Evolutionary conservation across 2,888 invertebrate species (phyloP).

Genomic region (Eupithecia dodoneata): DNA sequence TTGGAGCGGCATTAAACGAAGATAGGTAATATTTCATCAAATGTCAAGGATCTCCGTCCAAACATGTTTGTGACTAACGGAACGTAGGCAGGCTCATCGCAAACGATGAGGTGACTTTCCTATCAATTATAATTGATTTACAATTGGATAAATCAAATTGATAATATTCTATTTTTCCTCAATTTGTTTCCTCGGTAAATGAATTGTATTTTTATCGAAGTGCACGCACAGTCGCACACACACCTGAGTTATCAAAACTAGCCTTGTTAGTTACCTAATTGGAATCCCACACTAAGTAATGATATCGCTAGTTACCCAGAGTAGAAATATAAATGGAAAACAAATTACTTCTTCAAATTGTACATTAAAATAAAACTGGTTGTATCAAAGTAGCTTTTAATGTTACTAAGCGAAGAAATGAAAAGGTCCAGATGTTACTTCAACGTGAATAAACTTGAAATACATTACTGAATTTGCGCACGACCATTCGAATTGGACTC

Average conservation of each 20-base stretch:
- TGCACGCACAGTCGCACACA: conserved; percentile 11
- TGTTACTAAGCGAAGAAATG: conserved; percentile 36
- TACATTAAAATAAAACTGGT: conserved; percentile 35
- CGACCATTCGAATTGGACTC: conserved; percentile 52
- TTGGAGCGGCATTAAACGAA: conserved; percentile 37
- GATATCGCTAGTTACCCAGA: conserved; percentile 16
- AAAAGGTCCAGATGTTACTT: conserved; percentile 38
- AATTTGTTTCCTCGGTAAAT: neutral
- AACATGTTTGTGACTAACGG: conserved; percentile 45
- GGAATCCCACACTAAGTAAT: neutral
- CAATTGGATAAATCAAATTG: neutral
- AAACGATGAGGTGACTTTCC: conserved; percentile 32
- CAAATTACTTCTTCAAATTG: conserved; percentile 30
- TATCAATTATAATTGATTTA: conserved; percentile 15
- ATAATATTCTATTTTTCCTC: neutral
- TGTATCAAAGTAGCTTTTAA: conserved; percentile 25
- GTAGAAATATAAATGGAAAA: conserved; percentile 27
- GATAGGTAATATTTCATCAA: conserved; percentile 45
- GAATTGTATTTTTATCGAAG: neutral
- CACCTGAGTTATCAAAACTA: conserved; percentile 16
- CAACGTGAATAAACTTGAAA: conserved; percentile 43
- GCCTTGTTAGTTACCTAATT: conserved; percentile 3
- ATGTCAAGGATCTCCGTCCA: conserved; percentile 46
- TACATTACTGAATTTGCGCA: conserved; percentile 55
- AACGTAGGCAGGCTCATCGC: conserved; percentile 13